Evolutionary conservation across 2,888 invertebrate genomes (phyloP), one percentile per base, ranked within the genome.

Genomic region (Microplitis deprimator): DNA sequence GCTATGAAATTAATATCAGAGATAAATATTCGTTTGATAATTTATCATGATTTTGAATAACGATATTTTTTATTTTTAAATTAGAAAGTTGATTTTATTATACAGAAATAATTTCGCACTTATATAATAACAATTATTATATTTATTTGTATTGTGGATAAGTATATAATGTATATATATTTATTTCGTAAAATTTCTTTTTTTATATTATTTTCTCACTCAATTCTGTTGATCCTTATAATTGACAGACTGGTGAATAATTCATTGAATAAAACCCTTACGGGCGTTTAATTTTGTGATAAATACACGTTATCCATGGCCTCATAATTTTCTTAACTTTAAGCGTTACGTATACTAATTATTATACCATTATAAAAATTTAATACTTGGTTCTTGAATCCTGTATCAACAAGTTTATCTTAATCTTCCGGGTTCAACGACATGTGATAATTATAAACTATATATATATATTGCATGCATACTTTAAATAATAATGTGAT

Each of bases 301-400:
- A 64, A 73, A 10, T 65, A 64, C 73, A 65, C n/a, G 73, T 64
- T 73, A 73, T 73, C 20, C 20, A 13, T 64, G 13, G 38, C 62
- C 39, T 65, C 41, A 73, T 73, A 50, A 73, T 41, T 61, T 41
- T 40, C 17, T 16, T 17, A 40, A 40, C 62, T 64, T 8, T 10
- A 73, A 64, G 38, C 40, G 40, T 17, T 50, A 50, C 13, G 50
- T 50, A 50, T 50, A 50, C 50, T 50, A 50, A 50, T 50, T 50
- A 50, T 50, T 50, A 50, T 50, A 50, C 50, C 50, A 50, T 13
- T 50, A 50, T 50, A 50, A 50, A 50, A 50, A 50, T 50, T 50
- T 13, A 50, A 50, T 13, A 10, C 10, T 50, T 50, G 8, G 13
- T 50, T 50, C 50, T 13, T 50, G 50, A 13, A 50, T 50, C 50